Conservation (phyloP, 2,888 invertebrate species). For the Drosophila limbata region DNA sequence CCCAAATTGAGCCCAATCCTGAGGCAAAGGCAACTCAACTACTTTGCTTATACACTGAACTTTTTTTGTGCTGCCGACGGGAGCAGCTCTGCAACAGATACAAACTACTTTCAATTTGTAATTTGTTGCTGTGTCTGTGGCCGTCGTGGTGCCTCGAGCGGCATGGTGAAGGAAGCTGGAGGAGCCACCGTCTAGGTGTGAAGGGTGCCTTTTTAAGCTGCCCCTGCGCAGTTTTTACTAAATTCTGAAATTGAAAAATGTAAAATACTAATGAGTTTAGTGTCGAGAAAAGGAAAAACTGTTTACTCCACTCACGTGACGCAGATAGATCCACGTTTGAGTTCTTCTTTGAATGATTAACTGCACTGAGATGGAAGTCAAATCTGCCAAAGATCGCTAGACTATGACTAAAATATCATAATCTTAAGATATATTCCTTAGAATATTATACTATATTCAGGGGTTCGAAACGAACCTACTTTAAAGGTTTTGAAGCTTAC, state of each 20-base stretch:
- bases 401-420: too few relatives aligned
- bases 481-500: too few relatives aligned
- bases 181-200: conserved; percentile 47
- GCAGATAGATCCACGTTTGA: neutral
- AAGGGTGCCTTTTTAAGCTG: conserved; percentile 47
- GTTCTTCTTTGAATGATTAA: neutral
- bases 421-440: too few relatives aligned
- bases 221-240: conserved; percentile 18
- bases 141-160: conserved; percentile 15
- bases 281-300: conserved; percentile 9
- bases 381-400: too few relatives aligned
- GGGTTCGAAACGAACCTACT: too few relatives aligned
- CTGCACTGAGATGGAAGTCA: neutral
- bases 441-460: too few relatives aligned
- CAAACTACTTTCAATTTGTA: conserved; percentile 81
- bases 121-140: conserved; percentile 67
- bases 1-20: conserved; percentile 47
- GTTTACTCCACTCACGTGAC: neutral
- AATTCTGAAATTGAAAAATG: conserved; percentile 61
- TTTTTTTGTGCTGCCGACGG: conserved; percentile 58
- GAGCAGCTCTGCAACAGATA: conserved; percentile 57
- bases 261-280: conserved; percentile 66
- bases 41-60: conserved; percentile 79
- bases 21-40: conserved; percentile 44
- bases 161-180: conserved; percentile 6